Percentiles rank a stretch among this genome's conserved stretches.
These are phyloP conservation scores for Hipposideros larvatus DNA, from an alignment of 2,797 vertebrate genomes.

Conservation along the genomic window DNA sequence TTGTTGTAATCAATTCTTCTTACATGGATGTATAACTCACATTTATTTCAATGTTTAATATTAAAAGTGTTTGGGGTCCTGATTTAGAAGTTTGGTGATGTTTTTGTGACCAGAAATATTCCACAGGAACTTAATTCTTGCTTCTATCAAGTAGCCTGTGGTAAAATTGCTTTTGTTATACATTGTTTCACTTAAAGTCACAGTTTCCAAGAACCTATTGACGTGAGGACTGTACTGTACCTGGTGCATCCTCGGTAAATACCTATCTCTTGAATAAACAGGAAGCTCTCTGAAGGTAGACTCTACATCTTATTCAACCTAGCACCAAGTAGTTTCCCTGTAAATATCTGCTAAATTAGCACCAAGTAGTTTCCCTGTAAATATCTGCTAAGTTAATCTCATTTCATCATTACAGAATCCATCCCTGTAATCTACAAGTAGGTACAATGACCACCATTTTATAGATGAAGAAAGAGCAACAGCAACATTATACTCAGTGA, in stretches of 20 bases:
- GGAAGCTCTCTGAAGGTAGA: neutral
- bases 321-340: neutral
- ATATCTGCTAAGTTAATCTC: slow-evolving; percentile 4
- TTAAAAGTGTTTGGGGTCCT: neutral
- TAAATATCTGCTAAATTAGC: slow-evolving; percentile 28
- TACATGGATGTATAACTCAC: neutral
- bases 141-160: neutral
- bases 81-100: neutral
- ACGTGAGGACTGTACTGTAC: neutral
- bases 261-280: neutral
- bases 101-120: neutral
- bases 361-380: neutral
- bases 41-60: neutral
- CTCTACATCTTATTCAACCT: neutral
- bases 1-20: neutral
- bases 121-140: neutral
- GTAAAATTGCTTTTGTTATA: neutral
- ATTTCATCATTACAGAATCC: slow-evolving; percentile 23
- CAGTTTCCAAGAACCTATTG: neutral
- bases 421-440: neutral
- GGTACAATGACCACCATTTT: neutral
- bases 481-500: neutral
- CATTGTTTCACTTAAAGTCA: neutral
- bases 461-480: neutral
- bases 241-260: neutral